Conservation (phyloP, 1,140 invertebrate genomes). For the Neodiprion fabricii region DNA sequence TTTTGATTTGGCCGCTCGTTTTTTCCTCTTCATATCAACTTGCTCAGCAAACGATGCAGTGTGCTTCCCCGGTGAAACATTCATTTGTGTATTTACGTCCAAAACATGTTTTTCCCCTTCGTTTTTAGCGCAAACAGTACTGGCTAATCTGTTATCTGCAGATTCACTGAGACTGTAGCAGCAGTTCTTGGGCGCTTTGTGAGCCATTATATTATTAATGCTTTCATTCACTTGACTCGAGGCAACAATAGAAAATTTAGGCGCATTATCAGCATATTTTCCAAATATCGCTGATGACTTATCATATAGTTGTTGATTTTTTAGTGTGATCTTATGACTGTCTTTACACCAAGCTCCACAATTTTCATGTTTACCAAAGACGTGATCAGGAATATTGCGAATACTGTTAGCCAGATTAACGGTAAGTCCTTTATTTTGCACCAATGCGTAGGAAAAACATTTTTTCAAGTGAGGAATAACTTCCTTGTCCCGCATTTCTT, state of each 20-base stretch:
- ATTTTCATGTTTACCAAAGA: slow-evolving; percentile 22
- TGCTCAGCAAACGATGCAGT: background rate
- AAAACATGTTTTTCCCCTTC: background rate
- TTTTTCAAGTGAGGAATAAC: slow-evolving; percentile 19
- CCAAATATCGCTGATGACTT: too few relatives aligned
- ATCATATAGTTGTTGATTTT: too few relatives aligned
- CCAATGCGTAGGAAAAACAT: slow-evolving; percentile 22
- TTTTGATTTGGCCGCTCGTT: slow-evolving; percentile 12
- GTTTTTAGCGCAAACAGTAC: background rate
- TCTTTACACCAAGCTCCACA: slow-evolving; percentile 22
- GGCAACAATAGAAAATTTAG: too few relatives aligned
- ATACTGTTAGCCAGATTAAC: slow-evolving; percentile 9
- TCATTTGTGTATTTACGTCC: background rate
- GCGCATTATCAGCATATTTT: too few relatives aligned
- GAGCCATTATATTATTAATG: too few relatives aligned
- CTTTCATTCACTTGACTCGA: too few relatives aligned
- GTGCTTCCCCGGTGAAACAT: too few relatives aligned
- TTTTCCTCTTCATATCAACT: background rate
- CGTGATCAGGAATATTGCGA: slow-evolving; percentile 19
- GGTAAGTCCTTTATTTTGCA: slow-evolving; percentile 21
- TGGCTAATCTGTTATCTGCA: too few relatives aligned
- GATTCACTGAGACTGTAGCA: too few relatives aligned
- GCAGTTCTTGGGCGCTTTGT: too few relatives aligned
- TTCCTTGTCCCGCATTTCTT: slow-evolving; percentile 17
- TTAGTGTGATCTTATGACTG: too few relatives aligned